These are phyloP conservation scores for Isoperla grammatica DNA, from an alignment of 2,888 invertebrate genomes.

Conservation along the genomic window DNA sequence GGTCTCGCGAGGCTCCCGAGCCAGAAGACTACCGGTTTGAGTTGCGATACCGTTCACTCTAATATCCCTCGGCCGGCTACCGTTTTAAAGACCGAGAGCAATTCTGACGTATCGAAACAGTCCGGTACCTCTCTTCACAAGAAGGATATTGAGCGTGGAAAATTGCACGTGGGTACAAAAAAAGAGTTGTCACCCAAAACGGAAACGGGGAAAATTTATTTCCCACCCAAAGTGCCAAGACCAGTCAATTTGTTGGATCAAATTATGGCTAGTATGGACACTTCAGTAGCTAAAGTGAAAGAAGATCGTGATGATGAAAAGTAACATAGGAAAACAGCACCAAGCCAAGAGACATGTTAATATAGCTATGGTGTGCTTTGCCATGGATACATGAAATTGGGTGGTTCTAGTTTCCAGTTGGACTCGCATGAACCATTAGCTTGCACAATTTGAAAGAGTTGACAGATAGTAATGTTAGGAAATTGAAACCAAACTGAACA, in stretches of 20 bases:
- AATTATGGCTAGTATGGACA: slow-evolving; percentile 30
- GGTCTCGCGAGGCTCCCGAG: too few species aligned
- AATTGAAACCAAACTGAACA: too few species aligned
- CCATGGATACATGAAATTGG: too few species aligned
- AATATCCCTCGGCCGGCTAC: slow-evolving; percentile 9
- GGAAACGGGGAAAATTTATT: slow-evolving; percentile 13
- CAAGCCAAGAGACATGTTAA: too few species aligned
- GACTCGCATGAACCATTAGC: too few species aligned
- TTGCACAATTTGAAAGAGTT: too few species aligned
- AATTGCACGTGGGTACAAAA: slow-evolving; percentile 11
- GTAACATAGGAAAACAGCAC: too few species aligned
- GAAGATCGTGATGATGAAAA: slow-evolving; percentile 24
- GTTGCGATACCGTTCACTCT: slow-evolving; percentile 19
- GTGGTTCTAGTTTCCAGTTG: too few species aligned
- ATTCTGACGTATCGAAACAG: slow-evolving; percentile 5
- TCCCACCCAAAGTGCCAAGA: slow-evolving; percentile 11
- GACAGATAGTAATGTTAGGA: too few species aligned
- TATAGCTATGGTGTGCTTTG: too few species aligned
- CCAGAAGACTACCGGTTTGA: not conserved
- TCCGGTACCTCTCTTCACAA: not conserved
- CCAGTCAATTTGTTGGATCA: slow-evolving; percentile 27
- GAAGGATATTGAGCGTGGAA: slow-evolving; percentile 21
- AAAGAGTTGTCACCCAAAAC: slow-evolving; percentile 17
- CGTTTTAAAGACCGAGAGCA: slow-evolving; percentile 1
- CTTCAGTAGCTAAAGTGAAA: slow-evolving; percentile 20